Percentiles rank a stretch among this genome's conserved stretches.
Evolutionary conservation across 2,113 vertebrate species (phyloP).

Genomic region (Oxyura jamaicensis): DNA sequence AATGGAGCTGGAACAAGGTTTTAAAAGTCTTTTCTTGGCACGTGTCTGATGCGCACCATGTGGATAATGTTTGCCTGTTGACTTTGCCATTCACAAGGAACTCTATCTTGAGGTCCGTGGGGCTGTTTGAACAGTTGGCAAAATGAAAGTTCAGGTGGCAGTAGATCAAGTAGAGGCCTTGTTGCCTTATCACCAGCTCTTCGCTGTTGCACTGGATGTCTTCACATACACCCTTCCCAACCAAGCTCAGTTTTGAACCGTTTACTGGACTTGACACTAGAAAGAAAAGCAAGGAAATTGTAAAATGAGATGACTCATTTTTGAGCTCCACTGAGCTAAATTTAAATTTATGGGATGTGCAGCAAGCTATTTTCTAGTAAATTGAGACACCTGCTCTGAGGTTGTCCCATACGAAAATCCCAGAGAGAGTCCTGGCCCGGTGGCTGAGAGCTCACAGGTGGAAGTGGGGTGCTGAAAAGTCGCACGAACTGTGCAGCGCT

Average conservation of each 20-base stretch:
- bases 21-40: constrained; percentile 54
- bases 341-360: neutral
- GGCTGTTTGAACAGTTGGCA: constrained; percentile 42
- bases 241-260: constrained; percentile 68
- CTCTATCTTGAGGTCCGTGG: constrained; percentile 64
- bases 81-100: constrained; percentile 59
- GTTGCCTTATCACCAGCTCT: constrained; percentile 59
- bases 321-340: neutral
- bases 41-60: constrained; percentile 23
- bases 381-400: neutral
- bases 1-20: constrained; percentile 65
- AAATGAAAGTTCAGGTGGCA: constrained; percentile 76
- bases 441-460: accelerated
- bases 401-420: neutral
- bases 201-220: constrained; percentile 32
- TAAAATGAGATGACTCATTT: neutral
- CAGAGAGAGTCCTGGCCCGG: neutral
- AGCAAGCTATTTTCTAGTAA: neutral
- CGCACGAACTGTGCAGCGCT: neutral
- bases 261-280: constrained; percentile 69
- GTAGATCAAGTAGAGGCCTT: constrained; percentile 76
- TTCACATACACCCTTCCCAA: constrained; percentile 46
- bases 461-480: neutral
- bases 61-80: constrained; percentile 56
- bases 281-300: neutral